Evolutionary conservation across 2,113 vertebrate species (phyloP).

Genomic region (Brienomyrus brachyistius): DNA sequence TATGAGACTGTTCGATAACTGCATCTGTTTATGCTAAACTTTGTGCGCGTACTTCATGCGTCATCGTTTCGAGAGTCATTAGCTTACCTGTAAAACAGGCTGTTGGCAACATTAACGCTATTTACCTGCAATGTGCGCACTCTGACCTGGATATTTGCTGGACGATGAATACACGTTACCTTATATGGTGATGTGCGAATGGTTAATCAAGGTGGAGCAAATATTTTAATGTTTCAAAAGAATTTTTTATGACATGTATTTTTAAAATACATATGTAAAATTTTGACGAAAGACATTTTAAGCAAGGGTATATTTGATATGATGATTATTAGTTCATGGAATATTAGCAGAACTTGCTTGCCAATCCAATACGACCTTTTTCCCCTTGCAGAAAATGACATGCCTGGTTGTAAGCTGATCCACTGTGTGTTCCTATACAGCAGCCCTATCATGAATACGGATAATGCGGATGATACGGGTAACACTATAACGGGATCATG

Average conservation of each 20-base stretch:
- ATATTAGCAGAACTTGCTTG: neutral
- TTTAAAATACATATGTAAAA: neutral
- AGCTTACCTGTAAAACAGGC: neutral
- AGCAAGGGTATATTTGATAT: neutral
- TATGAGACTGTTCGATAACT: neutral
- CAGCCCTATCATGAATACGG: constrained; percentile 34
- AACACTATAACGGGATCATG: constrained; percentile 23
- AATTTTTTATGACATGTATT: neutral
- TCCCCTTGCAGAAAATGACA: constrained; percentile 4
- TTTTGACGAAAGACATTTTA: neutral
- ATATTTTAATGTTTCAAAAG: neutral
- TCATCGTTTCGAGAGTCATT: neutral
- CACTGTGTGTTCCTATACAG: neutral
- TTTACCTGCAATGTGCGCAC: neutral
- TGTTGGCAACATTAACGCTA: neutral
- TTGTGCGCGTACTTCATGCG: neutral
- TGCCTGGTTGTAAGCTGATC: neutral
- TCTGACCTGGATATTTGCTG: neutral
- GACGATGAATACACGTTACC: neutral
- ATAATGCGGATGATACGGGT: constrained; percentile 18
- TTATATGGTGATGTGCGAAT: neutral
- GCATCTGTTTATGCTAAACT: neutral
- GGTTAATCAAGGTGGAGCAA: neutral
- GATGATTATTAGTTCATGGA: neutral
- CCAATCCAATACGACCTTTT: neutral